Evolutionary conservation across 2,888 invertebrate species (phyloP), one percentile per base, ranked within the genome.

Genomic region (Drosophila peninsularis): DNA sequence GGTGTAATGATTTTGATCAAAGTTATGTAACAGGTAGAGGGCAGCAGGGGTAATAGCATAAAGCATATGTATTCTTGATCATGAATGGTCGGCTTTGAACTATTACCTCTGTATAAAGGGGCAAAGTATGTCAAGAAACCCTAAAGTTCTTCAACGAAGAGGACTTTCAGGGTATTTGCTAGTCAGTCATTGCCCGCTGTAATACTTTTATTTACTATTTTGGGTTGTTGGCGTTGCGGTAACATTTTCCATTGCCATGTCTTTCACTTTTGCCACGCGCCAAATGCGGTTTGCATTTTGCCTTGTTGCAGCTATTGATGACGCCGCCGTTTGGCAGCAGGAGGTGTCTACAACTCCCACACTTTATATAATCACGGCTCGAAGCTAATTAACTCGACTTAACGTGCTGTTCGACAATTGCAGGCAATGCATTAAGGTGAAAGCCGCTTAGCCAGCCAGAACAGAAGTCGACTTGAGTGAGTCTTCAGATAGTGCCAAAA

Each of bases 251-350:
- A 24, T 36, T 56, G 37, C 45, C 32, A 5, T 67, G 36, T 76
- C 66, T 64, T 63, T 71, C 60, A 45, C 60, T 55, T 68, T 55
- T 61, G 75, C 78, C 75, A 75, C 73, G 78, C 75, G 75, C 73
- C 73, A 61, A 54, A 58, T 67, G 73, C 65, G 75, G 77, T 66
- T 62, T 50, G 27, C 47, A 32, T 52, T 24, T 21, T 4, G 34
- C 17, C 55, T 13, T 32, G 67, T 45, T 65, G 65, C 71, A 49
- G 52, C 52, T 61, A 63, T 53, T 61, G 60, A 21, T 75, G 70
- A 73, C 70, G 72, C 62, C 55, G 62, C 34, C 14, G 5, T 5
- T 1, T 19, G 30, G 4, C 5, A 24, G 24, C 24, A 9, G 13
- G 30, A 10, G 34, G 45, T 39, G 37, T 39, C n/a, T 36, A 55